Conservation (phyloP, 1,140 invertebrate genomes). For the Goniozus legneri region DNA sequence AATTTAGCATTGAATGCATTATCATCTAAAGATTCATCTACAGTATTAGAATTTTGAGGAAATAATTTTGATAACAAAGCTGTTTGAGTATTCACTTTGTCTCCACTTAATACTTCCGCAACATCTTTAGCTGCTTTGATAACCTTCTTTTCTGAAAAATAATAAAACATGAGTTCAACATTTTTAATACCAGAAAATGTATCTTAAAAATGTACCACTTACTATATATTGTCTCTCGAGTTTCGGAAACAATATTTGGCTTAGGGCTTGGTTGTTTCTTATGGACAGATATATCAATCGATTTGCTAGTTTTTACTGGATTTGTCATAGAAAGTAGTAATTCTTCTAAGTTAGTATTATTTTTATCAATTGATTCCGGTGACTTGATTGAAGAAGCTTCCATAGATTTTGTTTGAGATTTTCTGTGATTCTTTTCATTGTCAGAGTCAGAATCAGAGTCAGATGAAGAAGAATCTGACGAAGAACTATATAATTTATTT, state of each 20-base stretch:
- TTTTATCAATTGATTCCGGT: slow-evolving; percentile 19
- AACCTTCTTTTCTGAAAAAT: slow-evolving; percentile 48
- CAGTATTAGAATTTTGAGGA: too few species aligned
- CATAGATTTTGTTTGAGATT: neutral
- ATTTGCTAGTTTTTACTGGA: slow-evolving; percentile 1
- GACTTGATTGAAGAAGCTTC: neutral
- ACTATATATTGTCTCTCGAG: too few species aligned
- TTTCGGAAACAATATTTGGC: too few species aligned
- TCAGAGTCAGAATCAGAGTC: slow-evolving; percentile 37
- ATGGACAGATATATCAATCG: slow-evolving; percentile 2
- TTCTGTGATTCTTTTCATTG: slow-evolving; percentile 16
- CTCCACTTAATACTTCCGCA: slow-evolving; percentile 62
- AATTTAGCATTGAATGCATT: slow-evolving; percentile 8
- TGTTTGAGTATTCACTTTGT: slow-evolving; percentile 67
- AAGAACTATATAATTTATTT: slow-evolving; percentile 17
- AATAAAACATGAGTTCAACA: slow-evolving; percentile 7
- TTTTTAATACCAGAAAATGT: too few species aligned
- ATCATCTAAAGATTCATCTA: neutral
- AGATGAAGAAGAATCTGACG: slow-evolving; percentile 27
- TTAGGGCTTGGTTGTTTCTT: slow-evolving; percentile 8
- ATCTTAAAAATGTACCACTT: too few species aligned
- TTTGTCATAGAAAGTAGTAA: slow-evolving; percentile 5
- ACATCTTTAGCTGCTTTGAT: slow-evolving; percentile 65
- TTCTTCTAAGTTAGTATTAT: slow-evolving; percentile 14
- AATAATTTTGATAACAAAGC: too few species aligned